Base-by-base conservation (phyloP, 2,888 invertebrate genomes). In the Drosophila quasianomalipes region DNA sequence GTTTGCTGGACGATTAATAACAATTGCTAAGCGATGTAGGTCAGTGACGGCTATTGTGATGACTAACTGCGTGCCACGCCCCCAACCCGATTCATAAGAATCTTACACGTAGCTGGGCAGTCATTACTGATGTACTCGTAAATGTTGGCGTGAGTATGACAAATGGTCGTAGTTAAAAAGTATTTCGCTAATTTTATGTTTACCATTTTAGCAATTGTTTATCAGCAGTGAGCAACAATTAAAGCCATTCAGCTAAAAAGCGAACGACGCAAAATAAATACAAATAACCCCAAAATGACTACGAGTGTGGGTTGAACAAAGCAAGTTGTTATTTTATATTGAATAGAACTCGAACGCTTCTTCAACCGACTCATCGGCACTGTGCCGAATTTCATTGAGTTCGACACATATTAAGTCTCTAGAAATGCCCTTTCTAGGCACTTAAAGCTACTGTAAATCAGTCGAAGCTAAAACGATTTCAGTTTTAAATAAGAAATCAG, bases 31-130 rank as follows among this genome's bases (percentile, higher is more conserved):
- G 1, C 59, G 14, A 51, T 73, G 74, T 71, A 63, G 84, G 84
- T 85, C 86, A 83, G 83, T 82, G 83, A 53, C 68, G 39, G 37
- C 16, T 26, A 12, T 14, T 12, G n/a, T 7, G 44, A 35, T 53
- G 41, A 69, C 66, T 65, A 68, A 53, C 53, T 30, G 10, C 31
- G 4, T 16, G 30, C 64, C 51, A 78, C 70, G 61, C 69, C 72
- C 67, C 54, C 61, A 6, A 0, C 0, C n/a, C 1, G 7, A 7
- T 16, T 16, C 7, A 9, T 14, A 22, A 35, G 59, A 60, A 60
- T 62, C 51, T 52, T 2, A 14, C 47, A 44, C 10, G 60, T 28
- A 52, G 22, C 41, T 28, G 19, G 59, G 33, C 60, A 39, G 39
- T 47, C 47, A 53, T 28, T 52, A 39, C 58, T 33, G 55, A 28